Conservation (phyloP, 2,888 invertebrate species). For the Agrotis ipsilon region DNA sequence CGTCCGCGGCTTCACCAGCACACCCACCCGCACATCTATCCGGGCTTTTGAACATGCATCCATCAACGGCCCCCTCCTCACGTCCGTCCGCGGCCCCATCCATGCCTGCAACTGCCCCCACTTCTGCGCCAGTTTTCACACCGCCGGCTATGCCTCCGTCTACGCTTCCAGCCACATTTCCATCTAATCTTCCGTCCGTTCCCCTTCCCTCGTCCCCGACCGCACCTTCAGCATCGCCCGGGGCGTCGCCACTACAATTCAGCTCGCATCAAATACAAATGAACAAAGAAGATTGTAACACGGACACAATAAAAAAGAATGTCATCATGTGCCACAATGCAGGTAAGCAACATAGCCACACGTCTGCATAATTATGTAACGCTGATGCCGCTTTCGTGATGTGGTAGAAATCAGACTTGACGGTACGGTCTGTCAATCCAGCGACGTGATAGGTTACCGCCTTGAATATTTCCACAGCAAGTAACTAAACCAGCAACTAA, state of each 20-base stretch:
- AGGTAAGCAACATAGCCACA: constrained; percentile 31
- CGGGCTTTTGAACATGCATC: too few relatives aligned
- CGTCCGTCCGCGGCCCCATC: not conserved
- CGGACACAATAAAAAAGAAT: constrained; percentile 37
- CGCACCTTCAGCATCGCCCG: not conserved
- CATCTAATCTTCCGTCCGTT: not conserved
- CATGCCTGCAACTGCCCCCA: too few relatives aligned
- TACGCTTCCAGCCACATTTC: fast-evolving
- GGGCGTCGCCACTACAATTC: not conserved
- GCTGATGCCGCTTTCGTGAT: not conserved
- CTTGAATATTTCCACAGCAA: too few relatives aligned
- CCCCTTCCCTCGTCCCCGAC: fast-evolving
- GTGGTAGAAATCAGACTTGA: not conserved
- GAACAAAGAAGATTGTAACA: constrained; percentile 5
- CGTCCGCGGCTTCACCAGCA: fast-evolving
- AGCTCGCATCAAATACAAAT: constrained; percentile 4
- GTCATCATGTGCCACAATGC: constrained; percentile 40
- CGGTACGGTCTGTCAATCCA: not conserved
- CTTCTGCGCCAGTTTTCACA: not conserved
- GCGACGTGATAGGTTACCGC: too few relatives aligned
- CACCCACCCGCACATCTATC: not conserved
- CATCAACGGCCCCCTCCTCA: too few relatives aligned
- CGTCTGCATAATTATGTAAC: not conserved
- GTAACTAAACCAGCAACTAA: too few relatives aligned
- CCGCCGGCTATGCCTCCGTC: not conserved